Percentiles rank a stretch among this genome's conserved stretches.
Evolutionary conservation across 2,888 invertebrate species (phyloP).

Genomic region (Drymonia ruficornis): DNA sequence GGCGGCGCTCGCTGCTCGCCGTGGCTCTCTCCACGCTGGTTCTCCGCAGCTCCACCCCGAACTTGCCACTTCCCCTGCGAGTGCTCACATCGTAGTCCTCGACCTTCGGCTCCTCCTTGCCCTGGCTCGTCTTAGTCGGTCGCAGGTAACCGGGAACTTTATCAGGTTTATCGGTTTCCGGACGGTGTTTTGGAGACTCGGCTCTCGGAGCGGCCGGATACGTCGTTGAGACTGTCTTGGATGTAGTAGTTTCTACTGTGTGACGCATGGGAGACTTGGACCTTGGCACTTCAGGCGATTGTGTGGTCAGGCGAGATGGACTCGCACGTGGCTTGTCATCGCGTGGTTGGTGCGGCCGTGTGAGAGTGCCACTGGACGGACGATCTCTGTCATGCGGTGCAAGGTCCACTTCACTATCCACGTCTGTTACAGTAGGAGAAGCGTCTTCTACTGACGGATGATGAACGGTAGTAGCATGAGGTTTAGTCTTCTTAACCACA

Average conservation of each 20-base stretch:
- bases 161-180: slow-evolving; percentile 53
- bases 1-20: slow-evolving; percentile 73
- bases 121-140: slow-evolving; percentile 71
- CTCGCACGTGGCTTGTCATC: slow-evolving; percentile 54
- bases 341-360: slow-evolving; percentile 32
- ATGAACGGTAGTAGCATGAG: slow-evolving; percentile 49
- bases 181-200: slow-evolving; percentile 54
- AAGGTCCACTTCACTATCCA: slow-evolving; percentile 51
- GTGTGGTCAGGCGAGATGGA: slow-evolving; percentile 47
- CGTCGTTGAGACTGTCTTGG: slow-evolving; percentile 47
- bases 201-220: slow-evolving; percentile 51
- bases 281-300: slow-evolving; percentile 55
- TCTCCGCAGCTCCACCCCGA: slow-evolving; percentile 87
- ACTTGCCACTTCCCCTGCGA: slow-evolving; percentile 85
- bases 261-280: slow-evolving; percentile 58
- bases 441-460: slow-evolving; percentile 55
- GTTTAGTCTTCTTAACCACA: slow-evolving; percentile 63
- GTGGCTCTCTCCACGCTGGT: slow-evolving; percentile 82
- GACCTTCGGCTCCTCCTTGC: slow-evolving; percentile 64
- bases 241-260: slow-evolving; percentile 47
- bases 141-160: slow-evolving; percentile 68
- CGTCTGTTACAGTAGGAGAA: slow-evolving; percentile 45
- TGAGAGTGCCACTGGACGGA: slow-evolving; percentile 40
- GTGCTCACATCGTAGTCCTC: slow-evolving; percentile 76
- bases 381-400: slow-evolving; percentile 36